Conservation (phyloP, 2,113 vertebrate genomes). For the Tyrannus savana region DNA sequence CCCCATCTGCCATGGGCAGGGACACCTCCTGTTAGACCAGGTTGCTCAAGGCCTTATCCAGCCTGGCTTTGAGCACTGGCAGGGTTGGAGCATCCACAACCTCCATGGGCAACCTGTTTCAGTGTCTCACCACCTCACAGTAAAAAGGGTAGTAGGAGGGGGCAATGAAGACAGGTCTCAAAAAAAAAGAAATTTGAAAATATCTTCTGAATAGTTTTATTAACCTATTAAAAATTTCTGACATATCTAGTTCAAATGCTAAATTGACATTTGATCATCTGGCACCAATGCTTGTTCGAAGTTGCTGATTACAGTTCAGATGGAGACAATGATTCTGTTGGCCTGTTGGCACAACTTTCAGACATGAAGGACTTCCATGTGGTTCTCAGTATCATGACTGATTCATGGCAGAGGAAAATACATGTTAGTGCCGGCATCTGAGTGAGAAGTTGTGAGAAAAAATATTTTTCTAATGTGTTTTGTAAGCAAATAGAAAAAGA, state of each 20-base stretch:
- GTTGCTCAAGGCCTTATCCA: neutral
- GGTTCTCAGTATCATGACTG: neutral
- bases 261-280: constrained; percentile 47
- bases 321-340: neutral
- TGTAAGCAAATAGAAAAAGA: neutral
- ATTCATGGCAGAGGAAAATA: neutral
- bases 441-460: neutral
- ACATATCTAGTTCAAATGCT: constrained; percentile 19
- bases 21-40: neutral
- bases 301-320: neutral
- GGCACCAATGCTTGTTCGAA: neutral
- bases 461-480: neutral
- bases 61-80: neutral
- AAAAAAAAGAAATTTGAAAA: neutral
- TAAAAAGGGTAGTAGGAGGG: neutral
- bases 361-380: neutral
- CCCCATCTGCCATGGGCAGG: neutral
- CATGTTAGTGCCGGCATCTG: neutral
- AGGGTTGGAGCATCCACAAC: neutral
- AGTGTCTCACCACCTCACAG: neutral
- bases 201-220: constrained; percentile 37
- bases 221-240: constrained; percentile 27
- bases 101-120: neutral
- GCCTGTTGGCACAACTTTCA: neutral
- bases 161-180: neutral